phyloP scores from a whole-genome alignment of 2,113 vertebrate genomes.

The Galbula dea region DNA sequence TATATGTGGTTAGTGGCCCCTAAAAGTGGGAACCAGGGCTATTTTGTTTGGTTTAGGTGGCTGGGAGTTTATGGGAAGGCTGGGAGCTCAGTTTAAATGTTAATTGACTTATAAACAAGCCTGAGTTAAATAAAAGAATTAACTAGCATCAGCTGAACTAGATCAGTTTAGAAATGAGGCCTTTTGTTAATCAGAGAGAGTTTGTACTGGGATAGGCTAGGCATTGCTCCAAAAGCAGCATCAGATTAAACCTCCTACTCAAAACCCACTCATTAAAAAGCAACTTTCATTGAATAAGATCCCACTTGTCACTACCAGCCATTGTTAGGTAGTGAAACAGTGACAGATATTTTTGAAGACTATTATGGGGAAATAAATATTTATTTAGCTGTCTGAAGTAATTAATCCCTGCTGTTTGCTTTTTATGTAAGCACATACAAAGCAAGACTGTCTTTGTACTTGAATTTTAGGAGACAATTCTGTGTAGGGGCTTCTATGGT shows the following conservation, averaged over 20 bases:
- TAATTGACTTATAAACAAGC: conserved; percentile 60
- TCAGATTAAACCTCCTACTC: conserved; percentile 55
- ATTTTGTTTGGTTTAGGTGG: conserved; percentile 17
- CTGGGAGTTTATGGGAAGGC: not conserved
- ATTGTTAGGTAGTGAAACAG: conserved; percentile 51
- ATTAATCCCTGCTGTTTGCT: conserved; percentile 68
- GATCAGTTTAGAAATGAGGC: conserved; percentile 48
- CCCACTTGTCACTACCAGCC: conserved; percentile 46
- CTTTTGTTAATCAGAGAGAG: conserved; percentile 55
- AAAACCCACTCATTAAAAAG: conserved; percentile 60
- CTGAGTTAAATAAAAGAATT: conserved; percentile 54
- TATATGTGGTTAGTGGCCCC: not conserved
- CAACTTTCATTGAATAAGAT: conserved; percentile 58
- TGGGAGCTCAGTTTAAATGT: conserved; percentile 44
- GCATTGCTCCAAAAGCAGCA: conserved; percentile 47
- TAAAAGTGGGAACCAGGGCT: not conserved
- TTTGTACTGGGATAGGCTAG: conserved; percentile 47
- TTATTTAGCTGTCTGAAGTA: conserved; percentile 74
- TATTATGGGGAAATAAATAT: conserved; percentile 71
- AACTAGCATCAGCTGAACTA: conserved; percentile 43
- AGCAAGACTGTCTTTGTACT: conserved; percentile 62
- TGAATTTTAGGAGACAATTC: conserved; percentile 33
- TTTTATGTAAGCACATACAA: conserved; percentile 68
- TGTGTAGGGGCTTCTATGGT: not conserved
- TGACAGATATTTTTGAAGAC: conserved; percentile 66